Conservation (phyloP, 2,797 vertebrate genomes). For the Myioborus miniatus region DNA sequence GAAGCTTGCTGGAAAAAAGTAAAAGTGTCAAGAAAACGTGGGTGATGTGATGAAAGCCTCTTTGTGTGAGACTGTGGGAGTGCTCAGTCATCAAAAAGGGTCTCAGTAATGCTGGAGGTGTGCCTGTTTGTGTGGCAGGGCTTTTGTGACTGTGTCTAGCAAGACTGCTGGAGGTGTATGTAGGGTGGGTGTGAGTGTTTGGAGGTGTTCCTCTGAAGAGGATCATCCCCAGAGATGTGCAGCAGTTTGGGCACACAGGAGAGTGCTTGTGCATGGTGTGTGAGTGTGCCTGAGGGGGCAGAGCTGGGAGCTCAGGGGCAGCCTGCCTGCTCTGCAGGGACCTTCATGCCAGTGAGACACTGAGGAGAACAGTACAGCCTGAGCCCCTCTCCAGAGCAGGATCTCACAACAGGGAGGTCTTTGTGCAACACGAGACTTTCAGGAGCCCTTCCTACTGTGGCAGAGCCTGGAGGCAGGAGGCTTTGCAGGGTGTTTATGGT, state of each 20-base stretch:
- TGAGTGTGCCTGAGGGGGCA: fast-evolving
- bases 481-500: background rate
- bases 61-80: background rate
- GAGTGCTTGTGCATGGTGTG: background rate
- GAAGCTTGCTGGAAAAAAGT: background rate
- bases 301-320: background rate
- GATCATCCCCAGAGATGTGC: background rate
- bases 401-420: background rate
- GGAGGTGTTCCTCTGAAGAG: background rate
- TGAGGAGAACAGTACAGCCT: background rate
- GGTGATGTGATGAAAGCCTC: background rate
- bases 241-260: fast-evolving
- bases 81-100: background rate
- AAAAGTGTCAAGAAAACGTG: fast-evolving
- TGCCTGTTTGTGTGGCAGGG: background rate
- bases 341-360: background rate
- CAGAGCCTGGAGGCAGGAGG: background rate
- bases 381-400: background rate
- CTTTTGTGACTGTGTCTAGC: background rate
- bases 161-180: background rate
- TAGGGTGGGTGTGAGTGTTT: background rate
- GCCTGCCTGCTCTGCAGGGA: background rate
- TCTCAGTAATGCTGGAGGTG: background rate
- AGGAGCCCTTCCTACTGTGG: background rate
- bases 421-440: background rate